These are phyloP conservation scores for Patella pellucida DNA, from an alignment of 2,888 invertebrate genomes.

Conservation along the genomic window DNA sequence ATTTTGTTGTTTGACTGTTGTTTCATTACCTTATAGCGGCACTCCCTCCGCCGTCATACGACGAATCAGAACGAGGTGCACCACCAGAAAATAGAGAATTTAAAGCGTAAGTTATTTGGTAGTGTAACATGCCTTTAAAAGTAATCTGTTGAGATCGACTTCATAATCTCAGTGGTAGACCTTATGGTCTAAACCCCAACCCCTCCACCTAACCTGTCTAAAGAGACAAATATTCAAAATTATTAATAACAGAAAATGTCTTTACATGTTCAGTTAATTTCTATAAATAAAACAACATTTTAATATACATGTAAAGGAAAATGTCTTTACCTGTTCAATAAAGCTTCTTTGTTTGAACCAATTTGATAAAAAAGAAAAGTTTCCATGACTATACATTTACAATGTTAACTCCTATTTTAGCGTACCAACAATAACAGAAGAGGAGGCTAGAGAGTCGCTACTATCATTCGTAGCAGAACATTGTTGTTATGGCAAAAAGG, in stretches of 20 bases:
- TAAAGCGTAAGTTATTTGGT: slow-evolving; percentile 39
- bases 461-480: slow-evolving; percentile 71
- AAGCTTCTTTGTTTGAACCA: not conserved
- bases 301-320: too few species aligned
- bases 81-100: slow-evolving; percentile 46
- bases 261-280: too few species aligned
- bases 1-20: too few species aligned
- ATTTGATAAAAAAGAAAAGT: not conserved
- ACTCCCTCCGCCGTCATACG: slow-evolving; percentile 57
- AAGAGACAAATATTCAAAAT: too few species aligned
- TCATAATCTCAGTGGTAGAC: too few species aligned
- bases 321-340: not conserved
- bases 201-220: too few species aligned
- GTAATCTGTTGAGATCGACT: too few species aligned
- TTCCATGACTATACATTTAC: slow-evolving; percentile 4
- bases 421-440: slow-evolving; percentile 68
- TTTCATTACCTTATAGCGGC: slow-evolving; percentile 34
- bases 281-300: too few species aligned
- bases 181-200: too few species aligned
- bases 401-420: slow-evolving; percentile 37
- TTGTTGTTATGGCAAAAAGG: slow-evolving; percentile 74
- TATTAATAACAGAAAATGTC: too few species aligned
- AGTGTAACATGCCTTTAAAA: too few species aligned
- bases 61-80: slow-evolving; percentile 43
- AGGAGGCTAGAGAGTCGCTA: slow-evolving; percentile 72